A percentile compares a stretch with the other conserved stretches of the same genome.
phyloP scores from a whole-genome alignment of 2,113 vertebrate species.

The Protobothrops mucrosquamatus region DNA sequence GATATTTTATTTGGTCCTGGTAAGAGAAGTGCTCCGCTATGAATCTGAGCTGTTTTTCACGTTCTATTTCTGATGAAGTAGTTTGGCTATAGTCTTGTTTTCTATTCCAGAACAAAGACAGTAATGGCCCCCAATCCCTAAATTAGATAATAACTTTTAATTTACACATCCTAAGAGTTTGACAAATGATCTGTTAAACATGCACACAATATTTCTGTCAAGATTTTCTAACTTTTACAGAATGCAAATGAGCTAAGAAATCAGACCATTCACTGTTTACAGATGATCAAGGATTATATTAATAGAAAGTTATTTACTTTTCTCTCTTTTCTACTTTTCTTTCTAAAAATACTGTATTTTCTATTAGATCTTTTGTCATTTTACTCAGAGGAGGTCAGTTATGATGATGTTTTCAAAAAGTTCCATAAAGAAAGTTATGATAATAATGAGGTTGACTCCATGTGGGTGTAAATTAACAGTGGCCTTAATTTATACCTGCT shows the following conservation, averaged over 20 bases:
- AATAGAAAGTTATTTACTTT: background rate
- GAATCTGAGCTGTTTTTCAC: background rate
- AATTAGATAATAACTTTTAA: background rate
- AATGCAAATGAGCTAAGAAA: background rate
- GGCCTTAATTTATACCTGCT: background rate
- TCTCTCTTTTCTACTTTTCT: background rate
- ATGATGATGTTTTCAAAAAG: background rate
- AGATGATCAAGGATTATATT: background rate
- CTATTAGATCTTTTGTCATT: constrained; percentile 8
- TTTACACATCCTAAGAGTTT: background rate
- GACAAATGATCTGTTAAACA: background rate
- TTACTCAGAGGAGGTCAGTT: background rate
- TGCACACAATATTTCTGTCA: background rate
- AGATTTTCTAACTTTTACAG: background rate
- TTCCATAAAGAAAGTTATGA: background rate
- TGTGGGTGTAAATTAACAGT: constrained; percentile 20
- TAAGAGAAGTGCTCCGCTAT: background rate
- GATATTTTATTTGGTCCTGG: background rate
- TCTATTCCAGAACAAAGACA: background rate
- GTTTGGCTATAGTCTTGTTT: background rate
- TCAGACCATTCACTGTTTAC: background rate
- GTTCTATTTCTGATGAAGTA: background rate
- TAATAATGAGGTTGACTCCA: background rate
- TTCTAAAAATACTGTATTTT: background rate
- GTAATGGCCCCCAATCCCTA: background rate